Evolutionary conservation across 2,113 vertebrate species (phyloP).

Genomic region (Poecile atricapillus): DNA sequence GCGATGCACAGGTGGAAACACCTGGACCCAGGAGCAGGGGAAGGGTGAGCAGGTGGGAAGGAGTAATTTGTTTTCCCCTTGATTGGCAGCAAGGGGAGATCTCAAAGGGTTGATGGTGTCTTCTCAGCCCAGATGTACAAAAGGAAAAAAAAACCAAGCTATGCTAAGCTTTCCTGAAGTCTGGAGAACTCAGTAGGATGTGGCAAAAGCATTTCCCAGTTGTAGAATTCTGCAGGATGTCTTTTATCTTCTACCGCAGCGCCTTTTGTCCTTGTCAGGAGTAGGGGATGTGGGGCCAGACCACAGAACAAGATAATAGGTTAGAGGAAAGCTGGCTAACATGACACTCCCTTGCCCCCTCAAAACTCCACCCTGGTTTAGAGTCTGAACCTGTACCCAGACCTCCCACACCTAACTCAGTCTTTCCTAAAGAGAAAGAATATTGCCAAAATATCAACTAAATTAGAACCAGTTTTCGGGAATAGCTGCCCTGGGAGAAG

Average conservation of each 20-base stretch:
- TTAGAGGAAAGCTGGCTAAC: background rate
- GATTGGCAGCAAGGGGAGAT: background rate
- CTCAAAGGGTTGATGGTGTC: background rate
- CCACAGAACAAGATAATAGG: background rate
- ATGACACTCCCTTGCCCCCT: accelerated
- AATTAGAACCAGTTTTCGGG: background rate
- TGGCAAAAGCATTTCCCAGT: background rate
- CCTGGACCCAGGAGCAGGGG: background rate
- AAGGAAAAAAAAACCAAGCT: background rate
- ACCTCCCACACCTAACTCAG: background rate
- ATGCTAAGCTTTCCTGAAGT: background rate
- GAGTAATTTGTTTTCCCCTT: background rate
- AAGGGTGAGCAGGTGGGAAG: background rate
- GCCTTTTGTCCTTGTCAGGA: background rate
- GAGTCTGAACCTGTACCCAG: background rate
- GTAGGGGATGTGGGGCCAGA: too few species aligned
- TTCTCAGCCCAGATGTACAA: background rate
- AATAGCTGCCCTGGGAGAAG: background rate
- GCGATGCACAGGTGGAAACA: accelerated
- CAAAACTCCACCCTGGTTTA: background rate
- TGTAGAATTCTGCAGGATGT: background rate
- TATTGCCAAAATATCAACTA: background rate
- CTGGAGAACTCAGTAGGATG: background rate
- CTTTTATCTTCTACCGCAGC: background rate
- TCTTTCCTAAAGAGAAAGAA: background rate